Evolutionary conservation across 2,113 vertebrate species (phyloP), one percentile per base, ranked within the genome.

Genomic region (Puffinus mauretanicus): DNA sequence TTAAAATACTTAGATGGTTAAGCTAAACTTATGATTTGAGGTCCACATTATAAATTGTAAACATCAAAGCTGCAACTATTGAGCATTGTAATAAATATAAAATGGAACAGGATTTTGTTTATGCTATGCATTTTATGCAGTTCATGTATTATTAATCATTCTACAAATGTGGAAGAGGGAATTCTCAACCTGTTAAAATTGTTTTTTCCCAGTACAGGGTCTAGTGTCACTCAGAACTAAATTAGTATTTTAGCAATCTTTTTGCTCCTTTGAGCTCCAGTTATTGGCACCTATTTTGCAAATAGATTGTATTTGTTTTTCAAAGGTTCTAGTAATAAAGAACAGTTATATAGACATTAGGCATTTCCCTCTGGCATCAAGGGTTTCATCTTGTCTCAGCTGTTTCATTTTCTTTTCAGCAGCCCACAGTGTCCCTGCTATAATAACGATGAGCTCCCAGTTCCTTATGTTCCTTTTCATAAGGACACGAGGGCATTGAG

Each of bases 321-420:
- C 81, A 91, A 85, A 83, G 44, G 13, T 80, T 77, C 83, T 83
- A 80, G 46, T 66, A 87, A 91, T 70, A 80, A 90, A 85, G 54
- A 89, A 55, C 62, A 90, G 88, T 91, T 84, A 29, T 32, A 76
- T 44, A 92, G 87, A 88, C 84, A 81, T 29, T 32, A 58, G 65
- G 49, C 73, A 91, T 86, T 93, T 94, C 84, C 81, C 94, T 86
- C 93, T 66, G 51, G 92, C 84, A 85, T 85, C 81, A 66, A 34
- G 18, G 70, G 58, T 65, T 96, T 96, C 90, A 73, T 36, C 49
- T 82, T 76, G 72, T 87, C 95, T 81, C 97, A 97, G 96, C 96
- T 97, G 96, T 94, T 98, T 96, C 66, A 95, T 97, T 97, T 97
- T 92, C 94, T 71, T 94, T 88, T 90, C 96, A 96, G 94, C 86